These are phyloP conservation scores for Phocoena sinus DNA, from an alignment of 2,113 vertebrate genomes.

Conservation along the genomic window DNA sequence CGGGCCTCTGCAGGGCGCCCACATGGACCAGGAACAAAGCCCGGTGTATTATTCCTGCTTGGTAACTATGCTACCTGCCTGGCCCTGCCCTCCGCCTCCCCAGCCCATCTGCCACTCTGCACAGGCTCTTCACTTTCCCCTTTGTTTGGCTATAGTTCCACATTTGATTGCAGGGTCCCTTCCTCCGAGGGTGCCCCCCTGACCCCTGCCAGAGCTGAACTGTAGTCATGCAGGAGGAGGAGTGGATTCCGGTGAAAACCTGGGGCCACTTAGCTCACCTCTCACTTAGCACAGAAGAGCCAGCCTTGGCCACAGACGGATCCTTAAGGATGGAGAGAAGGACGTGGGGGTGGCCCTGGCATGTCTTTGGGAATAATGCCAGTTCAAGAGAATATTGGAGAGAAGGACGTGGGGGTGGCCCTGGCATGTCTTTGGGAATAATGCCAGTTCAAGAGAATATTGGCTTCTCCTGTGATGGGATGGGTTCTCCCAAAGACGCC, in stretches of 20 bases:
- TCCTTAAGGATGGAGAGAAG: not conserved
- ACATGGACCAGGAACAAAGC: constrained; percentile 42
- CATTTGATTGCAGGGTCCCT: not conserved
- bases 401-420: no score
- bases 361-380: not conserved
- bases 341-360: not conserved
- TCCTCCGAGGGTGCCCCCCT: no score
- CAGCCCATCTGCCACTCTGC: not conserved
- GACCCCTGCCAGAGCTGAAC: not conserved
- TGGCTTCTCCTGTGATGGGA: not conserved
- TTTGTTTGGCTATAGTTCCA: not conserved
- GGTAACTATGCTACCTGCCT: not conserved
- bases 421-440: not conserved
- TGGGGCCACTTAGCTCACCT: not conserved
- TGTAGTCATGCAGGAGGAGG: not conserved
- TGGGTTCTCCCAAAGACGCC: not conserved
- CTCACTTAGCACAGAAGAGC: not conserved
- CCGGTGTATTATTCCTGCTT: not conserved
- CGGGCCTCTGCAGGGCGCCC: not conserved
- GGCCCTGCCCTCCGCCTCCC: constrained; percentile 41
- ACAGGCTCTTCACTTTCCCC: not conserved
- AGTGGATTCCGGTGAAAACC: not conserved
- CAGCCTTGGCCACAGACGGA: not conserved
- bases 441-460: not conserved
- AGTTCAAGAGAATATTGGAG: no score